These are phyloP conservation scores for Agrochola lychnidis DNA, from an alignment of 2,888 invertebrate genomes.

Conservation along the genomic window DNA sequence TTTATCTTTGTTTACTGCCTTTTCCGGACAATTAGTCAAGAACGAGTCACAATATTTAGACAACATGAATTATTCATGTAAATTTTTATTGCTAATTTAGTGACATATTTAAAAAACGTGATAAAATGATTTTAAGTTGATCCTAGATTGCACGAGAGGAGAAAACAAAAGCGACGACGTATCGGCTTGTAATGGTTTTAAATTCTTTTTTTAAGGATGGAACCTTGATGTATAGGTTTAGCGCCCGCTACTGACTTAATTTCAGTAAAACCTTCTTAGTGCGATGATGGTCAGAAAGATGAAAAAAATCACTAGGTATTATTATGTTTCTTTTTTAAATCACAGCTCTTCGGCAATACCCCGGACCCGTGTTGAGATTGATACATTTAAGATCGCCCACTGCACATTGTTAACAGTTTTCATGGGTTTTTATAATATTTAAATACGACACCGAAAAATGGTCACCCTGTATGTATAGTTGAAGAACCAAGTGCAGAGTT, in stretches of 20 bases:
- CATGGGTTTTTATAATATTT: too few relatives aligned
- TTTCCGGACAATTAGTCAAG: neutral
- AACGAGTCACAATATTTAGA: neutral
- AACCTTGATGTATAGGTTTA: neutral
- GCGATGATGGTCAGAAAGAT: neutral
- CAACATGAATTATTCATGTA: neutral
- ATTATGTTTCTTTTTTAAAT: neutral
- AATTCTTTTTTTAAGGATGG: too few relatives aligned
- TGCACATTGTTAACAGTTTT: neutral
- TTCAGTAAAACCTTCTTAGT: neutral
- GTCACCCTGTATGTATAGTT: neutral
- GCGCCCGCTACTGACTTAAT: neutral
- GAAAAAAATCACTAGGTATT: neutral
- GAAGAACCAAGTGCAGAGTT: neutral
- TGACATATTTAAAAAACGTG: neutral
- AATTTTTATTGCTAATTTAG: neutral
- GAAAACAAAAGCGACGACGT: neutral
- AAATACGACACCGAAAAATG: neutral
- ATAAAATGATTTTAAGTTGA: neutral
- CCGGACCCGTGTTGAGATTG: neutral
- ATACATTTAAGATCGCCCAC: accelerated
- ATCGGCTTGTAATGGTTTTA: neutral
- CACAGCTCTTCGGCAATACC: neutral
- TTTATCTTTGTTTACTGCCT: neutral
- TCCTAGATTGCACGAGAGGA: too few relatives aligned